phyloP scores from a whole-genome alignment of 2,888 invertebrate species.

The Dexiosoma caninum region DNA sequence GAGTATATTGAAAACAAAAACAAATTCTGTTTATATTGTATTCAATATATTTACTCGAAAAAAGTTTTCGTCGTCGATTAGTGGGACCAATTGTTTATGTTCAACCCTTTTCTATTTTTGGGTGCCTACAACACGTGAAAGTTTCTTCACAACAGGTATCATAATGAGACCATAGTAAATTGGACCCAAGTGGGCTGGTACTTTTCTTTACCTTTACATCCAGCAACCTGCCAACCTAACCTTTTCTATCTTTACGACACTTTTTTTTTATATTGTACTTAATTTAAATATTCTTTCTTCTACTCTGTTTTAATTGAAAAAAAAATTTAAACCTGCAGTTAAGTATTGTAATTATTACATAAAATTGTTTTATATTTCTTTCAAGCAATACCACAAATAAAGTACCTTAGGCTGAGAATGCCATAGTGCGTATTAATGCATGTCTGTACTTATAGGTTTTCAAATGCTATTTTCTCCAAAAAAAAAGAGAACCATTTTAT shows the following conservation, averaged over 20 bases:
- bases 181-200: too few relatives aligned
- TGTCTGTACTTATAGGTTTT: slow-evolving; percentile 42
- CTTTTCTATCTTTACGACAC: background rate
- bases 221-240: too few relatives aligned
- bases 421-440: slow-evolving; percentile 8
- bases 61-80: too few relatives aligned
- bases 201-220: too few relatives aligned
- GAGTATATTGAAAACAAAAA: too few relatives aligned
- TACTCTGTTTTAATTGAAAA: slow-evolving; percentile 20
- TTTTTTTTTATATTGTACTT: too few relatives aligned
- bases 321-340: background rate
- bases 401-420: background rate
- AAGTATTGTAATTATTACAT: background rate
- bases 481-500: slow-evolving; percentile 35
- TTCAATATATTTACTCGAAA: slow-evolving; percentile 11
- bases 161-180: too few relatives aligned
- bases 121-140: too few relatives aligned
- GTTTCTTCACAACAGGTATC: too few relatives aligned
- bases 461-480: background rate
- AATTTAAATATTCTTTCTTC: slow-evolving; percentile 6
- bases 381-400: background rate
- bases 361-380: background rate
- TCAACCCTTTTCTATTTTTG: slow-evolving; percentile 32
- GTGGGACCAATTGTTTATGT: too few relatives aligned
- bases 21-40: slow-evolving; percentile 10